Conservation (phyloP, 2,797 vertebrate genomes). For the Vultur gryphus region DNA sequence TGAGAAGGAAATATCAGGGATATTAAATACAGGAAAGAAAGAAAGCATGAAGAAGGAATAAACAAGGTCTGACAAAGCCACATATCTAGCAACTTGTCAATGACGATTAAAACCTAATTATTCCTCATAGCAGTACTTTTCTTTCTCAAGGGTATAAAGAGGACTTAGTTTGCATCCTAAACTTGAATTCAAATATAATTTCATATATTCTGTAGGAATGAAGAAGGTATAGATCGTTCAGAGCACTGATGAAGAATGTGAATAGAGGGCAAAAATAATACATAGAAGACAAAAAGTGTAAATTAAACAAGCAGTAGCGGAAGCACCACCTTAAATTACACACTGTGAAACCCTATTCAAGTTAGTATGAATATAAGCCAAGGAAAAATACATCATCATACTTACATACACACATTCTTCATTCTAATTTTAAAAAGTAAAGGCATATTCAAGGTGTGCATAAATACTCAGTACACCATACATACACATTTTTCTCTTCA, state of each 20-base stretch:
- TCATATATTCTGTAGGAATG: neutral
- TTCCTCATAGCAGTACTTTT: neutral
- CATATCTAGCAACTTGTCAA: neutral
- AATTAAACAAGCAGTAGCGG: neutral
- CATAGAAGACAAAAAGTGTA: neutral
- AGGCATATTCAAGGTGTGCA: neutral
- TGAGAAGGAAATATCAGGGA: neutral
- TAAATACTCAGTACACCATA: neutral
- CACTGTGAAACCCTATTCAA: neutral
- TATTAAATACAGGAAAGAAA: neutral
- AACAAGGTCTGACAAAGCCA: neutral
- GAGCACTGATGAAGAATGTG: neutral
- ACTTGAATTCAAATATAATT: neutral
- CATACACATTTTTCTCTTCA: neutral
- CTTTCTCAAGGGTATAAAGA: constrained; percentile 8
- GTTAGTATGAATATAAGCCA: neutral
- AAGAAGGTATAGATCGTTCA: neutral
- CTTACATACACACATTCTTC: neutral
- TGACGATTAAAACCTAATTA: constrained; percentile 28
- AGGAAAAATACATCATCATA: neutral
- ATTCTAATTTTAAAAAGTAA: neutral
- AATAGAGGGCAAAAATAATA: neutral
- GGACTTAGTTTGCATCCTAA: neutral
- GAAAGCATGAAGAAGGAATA: neutral
- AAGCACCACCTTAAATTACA: neutral